A percentile compares a stretch with the other conserved stretches of the same genome.
These are phyloP conservation scores for Platypus cylindrus DNA, from an alignment of 2,888 invertebrate genomes.

Conservation along the genomic window DNA sequence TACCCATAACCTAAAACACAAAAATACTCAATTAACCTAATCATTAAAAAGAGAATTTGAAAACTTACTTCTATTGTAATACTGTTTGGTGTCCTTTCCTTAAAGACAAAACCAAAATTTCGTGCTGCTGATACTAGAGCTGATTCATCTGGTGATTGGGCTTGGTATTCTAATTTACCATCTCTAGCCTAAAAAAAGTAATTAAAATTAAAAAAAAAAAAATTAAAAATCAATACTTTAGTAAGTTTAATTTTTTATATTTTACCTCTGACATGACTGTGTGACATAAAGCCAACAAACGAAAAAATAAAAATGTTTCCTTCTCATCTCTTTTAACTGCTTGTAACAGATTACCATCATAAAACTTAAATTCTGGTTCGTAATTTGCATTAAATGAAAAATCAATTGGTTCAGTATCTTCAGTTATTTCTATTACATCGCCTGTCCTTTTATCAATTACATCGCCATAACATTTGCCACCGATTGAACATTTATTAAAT, in stretches of 20 bases:
- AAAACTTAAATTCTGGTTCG: slow-evolving; percentile 89
- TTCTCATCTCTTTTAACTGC: slow-evolving; percentile 64
- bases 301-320: slow-evolving; percentile 76
- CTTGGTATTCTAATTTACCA: slow-evolving; percentile 54
- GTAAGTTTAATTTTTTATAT: background rate
- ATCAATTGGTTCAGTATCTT: slow-evolving; percentile 70
- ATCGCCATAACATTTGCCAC: slow-evolving; percentile 85
- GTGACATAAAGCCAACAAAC: slow-evolving; percentile 85
- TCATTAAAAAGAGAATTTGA: background rate
- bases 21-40: background rate
- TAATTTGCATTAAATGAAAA: slow-evolving; percentile 90
- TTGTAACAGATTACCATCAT: slow-evolving; percentile 73
- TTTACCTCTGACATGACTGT: slow-evolving; percentile 97
- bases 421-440: slow-evolving; percentile 73
- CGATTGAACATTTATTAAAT: slow-evolving; percentile 97
- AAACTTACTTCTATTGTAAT: slow-evolving; percentile 62
- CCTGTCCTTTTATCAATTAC: slow-evolving; percentile 76
- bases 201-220: slow-evolving; percentile 4
- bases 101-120: slow-evolving; percentile 98
- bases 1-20: slow-evolving; percentile 50
- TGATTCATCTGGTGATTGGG: slow-evolving; percentile 96
- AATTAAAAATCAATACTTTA: background rate
- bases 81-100: slow-evolving; percentile 81
- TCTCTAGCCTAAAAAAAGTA: slow-evolving; percentile 43
- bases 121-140: slow-evolving; percentile 95